A percentile compares a stretch with the other conserved stretches of the same genome.
Conservation (phyloP, 2,888 invertebrate species). For the Anodontia alba region DNA sequence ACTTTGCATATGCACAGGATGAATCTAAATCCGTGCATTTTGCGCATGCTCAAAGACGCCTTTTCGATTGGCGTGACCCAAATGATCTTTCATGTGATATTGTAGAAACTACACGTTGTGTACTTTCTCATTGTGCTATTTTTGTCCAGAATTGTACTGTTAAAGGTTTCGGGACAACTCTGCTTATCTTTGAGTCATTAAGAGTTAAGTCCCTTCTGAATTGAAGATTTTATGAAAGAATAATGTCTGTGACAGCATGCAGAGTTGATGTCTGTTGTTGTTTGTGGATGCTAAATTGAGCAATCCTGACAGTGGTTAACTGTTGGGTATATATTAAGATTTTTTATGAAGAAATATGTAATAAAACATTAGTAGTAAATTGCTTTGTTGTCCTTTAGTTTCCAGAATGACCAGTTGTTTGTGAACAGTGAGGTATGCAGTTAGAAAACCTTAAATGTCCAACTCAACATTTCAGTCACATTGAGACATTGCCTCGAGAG, state of each 20-base stretch:
- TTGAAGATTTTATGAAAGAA: neutral
- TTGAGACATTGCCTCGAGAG: no score
- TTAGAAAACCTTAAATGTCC: no score
- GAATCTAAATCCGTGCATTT: no score
- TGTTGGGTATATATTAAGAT: constrained; percentile 64
- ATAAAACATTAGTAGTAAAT: constrained; percentile 65
- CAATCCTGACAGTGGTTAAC: constrained; percentile 47
- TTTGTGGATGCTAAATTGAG: constrained; percentile 52
- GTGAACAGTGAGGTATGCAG: no score
- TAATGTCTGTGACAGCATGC: neutral
- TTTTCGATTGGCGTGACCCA: no score
- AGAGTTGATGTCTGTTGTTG: constrained; percentile 12
- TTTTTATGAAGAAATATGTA: constrained; percentile 67
- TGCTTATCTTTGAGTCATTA: constrained; percentile 1
- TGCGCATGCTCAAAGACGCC: no score
- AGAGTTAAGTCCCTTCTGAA: neutral
- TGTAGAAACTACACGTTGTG: constrained; percentile 17
- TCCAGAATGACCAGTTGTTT: no score
- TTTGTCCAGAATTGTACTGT: constrained; percentile 17
- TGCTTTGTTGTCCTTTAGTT: neutral
- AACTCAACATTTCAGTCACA: no score
- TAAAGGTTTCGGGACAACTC: constrained; percentile 14
- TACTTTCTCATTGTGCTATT: constrained; percentile 16
- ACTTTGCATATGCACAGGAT: no score
- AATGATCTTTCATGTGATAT: constrained; percentile 19